These are phyloP conservation scores for Maccullochella peelii DNA, from an alignment of 2,113 vertebrate species.

Conservation along the genomic window DNA sequence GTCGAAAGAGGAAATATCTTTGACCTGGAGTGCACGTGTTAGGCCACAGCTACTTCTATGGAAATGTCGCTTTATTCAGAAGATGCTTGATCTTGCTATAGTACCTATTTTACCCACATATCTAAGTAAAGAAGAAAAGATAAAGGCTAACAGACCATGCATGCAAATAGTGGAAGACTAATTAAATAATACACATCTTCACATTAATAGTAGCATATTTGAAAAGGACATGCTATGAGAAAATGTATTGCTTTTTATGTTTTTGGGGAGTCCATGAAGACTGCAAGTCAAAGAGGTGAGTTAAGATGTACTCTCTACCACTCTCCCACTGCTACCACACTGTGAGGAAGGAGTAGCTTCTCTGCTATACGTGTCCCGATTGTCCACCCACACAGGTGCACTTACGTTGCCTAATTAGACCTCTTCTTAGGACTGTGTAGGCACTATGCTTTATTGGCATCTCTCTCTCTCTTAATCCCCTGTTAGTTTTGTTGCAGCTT, in stretches of 20 bases:
- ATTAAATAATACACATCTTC: neutral
- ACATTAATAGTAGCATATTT: conserved; percentile 1
- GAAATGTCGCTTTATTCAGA: conserved; percentile 26
- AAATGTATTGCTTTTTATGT: neutral
- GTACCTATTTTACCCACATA: neutral
- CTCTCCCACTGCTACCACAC: neutral
- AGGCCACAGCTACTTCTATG: conserved; percentile 3
- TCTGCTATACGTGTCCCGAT: neutral
- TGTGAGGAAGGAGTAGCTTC: neutral
- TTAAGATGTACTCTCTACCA: neutral
- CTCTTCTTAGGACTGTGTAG: neutral
- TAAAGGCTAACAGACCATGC: neutral
- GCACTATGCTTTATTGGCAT: neutral
- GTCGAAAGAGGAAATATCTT: conserved; percentile 38
- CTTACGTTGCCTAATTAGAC: neutral
- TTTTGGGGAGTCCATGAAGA: neutral
- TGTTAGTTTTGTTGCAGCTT: conserved; percentile 4
- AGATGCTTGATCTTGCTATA: conserved; percentile 4
- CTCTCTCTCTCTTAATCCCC: neutral
- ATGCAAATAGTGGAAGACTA: neutral
- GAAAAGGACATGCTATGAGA: neutral
- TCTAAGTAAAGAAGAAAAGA: neutral
- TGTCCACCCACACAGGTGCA: neutral
- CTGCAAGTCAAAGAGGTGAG: neutral
- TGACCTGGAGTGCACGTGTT: conserved; percentile 19